phyloP scores from a whole-genome alignment of 2,888 invertebrate species.

The Hydriomena furcata region DNA sequence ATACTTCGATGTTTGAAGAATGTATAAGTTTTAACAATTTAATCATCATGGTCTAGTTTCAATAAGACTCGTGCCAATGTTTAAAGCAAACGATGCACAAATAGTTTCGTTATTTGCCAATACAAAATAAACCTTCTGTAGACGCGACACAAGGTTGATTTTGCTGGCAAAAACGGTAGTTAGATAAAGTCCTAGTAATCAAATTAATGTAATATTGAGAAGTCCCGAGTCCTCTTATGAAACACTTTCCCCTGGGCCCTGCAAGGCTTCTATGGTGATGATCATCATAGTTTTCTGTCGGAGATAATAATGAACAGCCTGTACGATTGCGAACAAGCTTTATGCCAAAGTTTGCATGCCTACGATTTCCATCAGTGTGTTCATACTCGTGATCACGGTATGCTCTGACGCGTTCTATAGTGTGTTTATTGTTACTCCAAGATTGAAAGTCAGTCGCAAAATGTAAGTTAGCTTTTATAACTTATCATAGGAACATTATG shows the following conservation, averaged over 20 bases:
- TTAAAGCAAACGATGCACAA: too few species aligned
- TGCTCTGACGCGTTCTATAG: constrained; percentile 7
- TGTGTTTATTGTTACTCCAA: constrained; percentile 21
- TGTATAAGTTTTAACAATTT: too few species aligned
- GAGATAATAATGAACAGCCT: constrained; percentile 14
- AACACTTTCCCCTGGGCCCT: constrained; percentile 13
- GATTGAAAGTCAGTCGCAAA: constrained; percentile 43
- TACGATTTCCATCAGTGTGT: constrained; percentile 2
- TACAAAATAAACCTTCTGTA: too few species aligned
- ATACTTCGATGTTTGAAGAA: too few species aligned
- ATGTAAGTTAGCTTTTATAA: constrained; percentile 57
- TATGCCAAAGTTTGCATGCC: neutral
- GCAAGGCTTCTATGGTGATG: constrained; percentile 26
- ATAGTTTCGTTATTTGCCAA: too few species aligned
- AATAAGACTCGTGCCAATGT: too few species aligned
- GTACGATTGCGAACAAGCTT: constrained; percentile 4
- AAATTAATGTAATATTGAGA: constrained; percentile 9
- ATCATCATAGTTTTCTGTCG: constrained; percentile 15
- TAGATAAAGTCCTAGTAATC: neutral
- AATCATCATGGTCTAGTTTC: too few species aligned
- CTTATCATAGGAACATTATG: constrained; percentile 45
- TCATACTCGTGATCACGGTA: constrained; percentile 1
- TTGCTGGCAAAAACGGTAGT: too few species aligned
- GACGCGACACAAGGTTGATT: too few species aligned
- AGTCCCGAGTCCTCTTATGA: constrained; percentile 14